These are phyloP conservation scores for Pterois miles DNA, from an alignment of 2,797 vertebrate species.

Conservation along the genomic window DNA sequence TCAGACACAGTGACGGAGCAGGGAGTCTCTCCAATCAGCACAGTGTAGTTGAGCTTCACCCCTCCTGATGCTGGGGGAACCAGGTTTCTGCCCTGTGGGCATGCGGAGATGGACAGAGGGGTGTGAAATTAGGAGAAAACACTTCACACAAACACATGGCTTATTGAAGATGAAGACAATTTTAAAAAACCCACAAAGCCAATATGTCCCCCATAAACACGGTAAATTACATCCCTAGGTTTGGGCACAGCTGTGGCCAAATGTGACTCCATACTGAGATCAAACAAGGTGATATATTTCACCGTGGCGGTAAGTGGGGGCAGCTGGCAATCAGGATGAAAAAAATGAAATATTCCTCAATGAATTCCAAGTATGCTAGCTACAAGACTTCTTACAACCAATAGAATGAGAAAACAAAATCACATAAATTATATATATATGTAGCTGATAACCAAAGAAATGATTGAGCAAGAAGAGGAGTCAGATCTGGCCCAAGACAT, in stretches of 20 bases:
- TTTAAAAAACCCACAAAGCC: constrained; percentile 16
- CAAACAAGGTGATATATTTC: constrained; percentile 41
- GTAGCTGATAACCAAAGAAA: neutral
- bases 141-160: constrained; percentile 37
- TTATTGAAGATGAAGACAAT: constrained; percentile 33
- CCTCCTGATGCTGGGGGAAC: constrained; percentile 93
- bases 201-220: constrained; percentile 32
- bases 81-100: constrained; percentile 94
- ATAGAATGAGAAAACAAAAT: neutral
- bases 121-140: constrained; percentile 38
- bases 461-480: neutral
- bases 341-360: neutral
- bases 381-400: neutral
- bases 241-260: constrained; percentile 49
- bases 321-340: constrained; percentile 40
- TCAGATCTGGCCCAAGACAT: neutral
- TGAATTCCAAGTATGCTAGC: neutral
- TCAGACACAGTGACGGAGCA: constrained; percentile 96
- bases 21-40: constrained; percentile 94
- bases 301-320: constrained; percentile 19
- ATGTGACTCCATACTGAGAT: constrained; percentile 41
- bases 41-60: constrained; percentile 96
- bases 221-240: constrained; percentile 38
- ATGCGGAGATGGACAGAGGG: constrained; percentile 23
- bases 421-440: neutral